Base-by-base conservation (phyloP, 2,113 vertebrate species). In the Craseonycteris thonglongyai region DNA sequence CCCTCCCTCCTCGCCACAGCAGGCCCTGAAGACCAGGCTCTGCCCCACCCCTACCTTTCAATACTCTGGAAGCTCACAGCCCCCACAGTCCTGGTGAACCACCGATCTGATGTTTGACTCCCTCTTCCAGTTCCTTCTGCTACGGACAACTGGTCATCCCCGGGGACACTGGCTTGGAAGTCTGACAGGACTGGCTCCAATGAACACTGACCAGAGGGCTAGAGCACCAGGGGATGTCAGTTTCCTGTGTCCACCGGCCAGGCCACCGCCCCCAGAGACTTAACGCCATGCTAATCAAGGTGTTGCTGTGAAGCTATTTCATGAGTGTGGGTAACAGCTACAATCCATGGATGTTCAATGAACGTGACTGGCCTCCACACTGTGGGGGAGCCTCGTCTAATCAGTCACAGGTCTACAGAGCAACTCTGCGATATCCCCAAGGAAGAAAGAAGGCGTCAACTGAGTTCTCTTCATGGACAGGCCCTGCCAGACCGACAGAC, bases 101-200 rank as follows among this genome's bases (percentile, higher is more conserved):
- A 35, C 1, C 0, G 0, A 18, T 6, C 13, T 7, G 56, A 16
- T 6, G 19, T 16, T 0, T 3, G 5, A 47, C 12, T 3, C 33
- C 33, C 18, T 24, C 38, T 2, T 5, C 6, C 0, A 15, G 33
- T 56, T 35, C 47, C 47, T 51, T 15, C 58, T 6, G 9, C 6
- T 5, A 22, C 30, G 28, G 15, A 18, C 16, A 66, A 28, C 26
- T 5, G 12, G 5, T 14, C 1, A 3, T 7, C 56, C 18, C 6
- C 9, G 79, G 12, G 33, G 42, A 35, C 0, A 0, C 30, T 21
- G 3, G 33, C 11, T 38, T n/a, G 33, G 33, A 68, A 26, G 5
- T 5, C 5, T 1, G 6, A 72, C 49, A 26, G 78, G 35, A 56
- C 13, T 0, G 15, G 45, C 15, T 16, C 22, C 24, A 2, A 6